Evolutionary conservation across 2,888 invertebrate species (phyloP), one percentile per base, ranked within the genome.

Genomic region (Lasioglossum morio): DNA sequence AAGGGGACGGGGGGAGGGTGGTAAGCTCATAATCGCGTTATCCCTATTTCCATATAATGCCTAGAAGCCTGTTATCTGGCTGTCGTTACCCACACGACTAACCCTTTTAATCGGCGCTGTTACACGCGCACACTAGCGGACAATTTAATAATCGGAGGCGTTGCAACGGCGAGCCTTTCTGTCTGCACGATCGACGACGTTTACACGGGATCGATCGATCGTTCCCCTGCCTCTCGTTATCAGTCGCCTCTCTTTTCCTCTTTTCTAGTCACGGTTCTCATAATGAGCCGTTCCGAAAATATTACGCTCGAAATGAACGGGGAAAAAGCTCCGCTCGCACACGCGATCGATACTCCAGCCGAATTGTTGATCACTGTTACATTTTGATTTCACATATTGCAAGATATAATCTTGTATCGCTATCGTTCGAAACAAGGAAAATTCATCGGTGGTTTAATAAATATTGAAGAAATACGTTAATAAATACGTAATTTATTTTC

Each of bases 21-120:
- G 84, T 92, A 89, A 92, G 91, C 91, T 88, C 81, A 91, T 92
- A 92, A 92, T 92, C 92, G 89, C 91, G 91, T 92, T 92, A 91
- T 92, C 89, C 87, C 74, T 87, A 92, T 92, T 91, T 91, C 92
- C 92, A 92, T 91, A 88, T 90, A 92, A 92, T 91, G 87, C 92
- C 89, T 81, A 81, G 87, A 77, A 87, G 80, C 87, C 86, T 84
- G 90, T 89, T 90, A 90, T 88, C 89, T 86, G 86, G 74, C 89
- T 86, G 88, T 87, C 87, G 88, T 87, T 86, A 87, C 80, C 80
- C 76, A 81, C 76, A 75, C 83, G 75, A 75, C 63, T 72, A 74
- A 77, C 77, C 85, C 80, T 84, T 90, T 90, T 90, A 87, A 90
- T 87, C 86, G 81, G 57, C 40, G 84, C 70, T 63, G 79, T 34